Base-by-base conservation (phyloP, 1,140 invertebrate species). In the Ceratina japonica region DNA sequence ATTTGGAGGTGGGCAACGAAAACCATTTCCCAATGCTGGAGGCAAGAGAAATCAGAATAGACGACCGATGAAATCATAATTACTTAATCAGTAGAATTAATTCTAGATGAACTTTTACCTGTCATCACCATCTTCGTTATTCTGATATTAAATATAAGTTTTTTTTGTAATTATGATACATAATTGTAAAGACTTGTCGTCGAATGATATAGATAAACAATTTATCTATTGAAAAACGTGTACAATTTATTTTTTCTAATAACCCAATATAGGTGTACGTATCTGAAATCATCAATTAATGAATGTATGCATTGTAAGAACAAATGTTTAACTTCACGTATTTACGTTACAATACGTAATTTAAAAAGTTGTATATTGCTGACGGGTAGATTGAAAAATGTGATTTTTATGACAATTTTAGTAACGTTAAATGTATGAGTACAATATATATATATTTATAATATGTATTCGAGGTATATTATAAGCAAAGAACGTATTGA, bases 1-100 rank as follows among this genome's bases (percentile, higher is more conserved):
- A 65, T 80, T 93, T 12, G 84, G 87, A 31, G 92, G 92, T 16
- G 92, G 91, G 69, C 79, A 56, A 68, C 18, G 79, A 0, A 59
- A 51, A 65, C 15, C 10, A 37, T 49, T 65, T 24, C 5, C n/a
- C 37, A 8, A 7, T 1, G 3, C 18, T 0, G 18, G 22, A 15
- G 59, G 66, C 8, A 81, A 66, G 10, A 31, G 20, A 15, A 84
- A 73, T 16, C 52, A 61, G 56, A 54, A 84, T 15, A 7, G 0
- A 3, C 44, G 24, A 18, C 24, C 15, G 31, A 37, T 3, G n/a
- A 58, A 44, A 65, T 16, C 22, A 16, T 80, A 80, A 84, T 79
- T 24, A 20, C 65, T 15, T 18, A 73, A 76, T 61, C 3, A 20
- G 56, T 80, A 74, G 2, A n/a, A 44, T 5, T 64, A 64, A 83